Conservation (phyloP, 2,113 vertebrate genomes). For the Pseudopipra pipra region DNA sequence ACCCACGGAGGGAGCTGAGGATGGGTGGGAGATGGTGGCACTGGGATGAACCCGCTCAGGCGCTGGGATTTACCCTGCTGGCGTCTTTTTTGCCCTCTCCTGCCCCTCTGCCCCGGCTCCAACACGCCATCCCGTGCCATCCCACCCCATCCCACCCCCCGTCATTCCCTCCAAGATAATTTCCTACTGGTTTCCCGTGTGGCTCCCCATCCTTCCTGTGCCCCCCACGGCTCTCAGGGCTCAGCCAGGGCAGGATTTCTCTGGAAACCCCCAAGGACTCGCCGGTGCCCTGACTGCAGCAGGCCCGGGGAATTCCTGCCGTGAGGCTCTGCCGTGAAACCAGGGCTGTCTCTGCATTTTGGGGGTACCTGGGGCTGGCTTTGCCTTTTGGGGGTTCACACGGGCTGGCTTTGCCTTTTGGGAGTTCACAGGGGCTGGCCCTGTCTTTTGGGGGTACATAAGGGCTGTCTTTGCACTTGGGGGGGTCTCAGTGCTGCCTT, state of each 20-base stretch:
- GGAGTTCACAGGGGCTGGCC: fast-evolving
- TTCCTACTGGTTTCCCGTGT: fast-evolving
- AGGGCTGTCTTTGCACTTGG: not conserved
- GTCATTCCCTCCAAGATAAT: not conserved
- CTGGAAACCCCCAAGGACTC: not conserved
- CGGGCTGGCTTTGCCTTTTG: not conserved
- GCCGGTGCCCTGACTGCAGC: fast-evolving
- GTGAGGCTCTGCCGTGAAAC: fast-evolving
- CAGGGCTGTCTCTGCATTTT: not conserved
- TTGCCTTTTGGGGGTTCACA: fast-evolving
- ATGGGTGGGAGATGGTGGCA: fast-evolving
- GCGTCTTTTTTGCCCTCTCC: not conserved
- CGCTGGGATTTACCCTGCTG: not conserved
- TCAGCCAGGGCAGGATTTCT: not conserved
- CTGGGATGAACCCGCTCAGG: fast-evolving
- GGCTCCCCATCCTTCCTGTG: not conserved
- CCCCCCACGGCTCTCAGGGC: not conserved
- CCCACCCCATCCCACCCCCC: not conserved
- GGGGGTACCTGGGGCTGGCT: not conserved
- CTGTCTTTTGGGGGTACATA: not conserved
- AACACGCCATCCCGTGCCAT: fast-evolving
- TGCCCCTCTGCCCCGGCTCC: too few relatives aligned
- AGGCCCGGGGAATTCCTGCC: not conserved
- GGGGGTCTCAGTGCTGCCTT: not conserved
- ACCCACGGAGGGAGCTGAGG: not conserved